Base-by-base conservation (phyloP, 2,888 invertebrate species). In the Agelastica alni region DNA sequence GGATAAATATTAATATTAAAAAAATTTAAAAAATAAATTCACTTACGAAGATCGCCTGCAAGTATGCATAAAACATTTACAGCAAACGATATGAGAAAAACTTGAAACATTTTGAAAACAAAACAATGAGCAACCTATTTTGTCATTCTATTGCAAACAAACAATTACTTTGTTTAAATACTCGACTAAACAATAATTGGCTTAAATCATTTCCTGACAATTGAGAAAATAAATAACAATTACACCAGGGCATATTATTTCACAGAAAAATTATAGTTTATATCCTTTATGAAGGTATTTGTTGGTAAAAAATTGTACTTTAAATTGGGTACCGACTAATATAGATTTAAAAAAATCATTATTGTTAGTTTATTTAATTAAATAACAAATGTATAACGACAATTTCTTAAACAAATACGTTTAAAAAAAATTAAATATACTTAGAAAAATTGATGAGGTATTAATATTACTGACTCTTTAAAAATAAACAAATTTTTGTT, bases 41-140 rank as follows among this genome's bases (percentile, higher is more conserved):
- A 57, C 62, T 59, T 36, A 60, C 62, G 60, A 13, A 62, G 41
- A 32, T 62, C 59, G 6, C 34, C 53, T 17, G 46, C 31, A 10
- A 4, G 31, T 13, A 36, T 42, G 3, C n/a, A 12, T 12, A 13
- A 17, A 4, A 26, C 22, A 12, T 7, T 16, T 16, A 43, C 18
- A 9, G 42, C 14, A 2, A 30, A 12, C 6, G 22, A 7, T 4
- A 31, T 16, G 3, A 43, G 12, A 26, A 42, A 12, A 36, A 7
- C 7, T n/a, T n/a, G 10, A 32, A 51, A 16, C 48, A 47, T 56
- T 34, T 13, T 36, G 16, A 7, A 12, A 39, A 20, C 37, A 39
- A 17, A 12, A 39, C 10, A 10, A 13, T 9, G 9, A 3, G 2
- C 26, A 9, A 3, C 9, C 3, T 26, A 3, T 26, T 9, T 9